These are phyloP conservation scores for Rhinoptilus africanus DNA, from an alignment of 2,113 vertebrate genomes.

Conservation along the genomic window DNA sequence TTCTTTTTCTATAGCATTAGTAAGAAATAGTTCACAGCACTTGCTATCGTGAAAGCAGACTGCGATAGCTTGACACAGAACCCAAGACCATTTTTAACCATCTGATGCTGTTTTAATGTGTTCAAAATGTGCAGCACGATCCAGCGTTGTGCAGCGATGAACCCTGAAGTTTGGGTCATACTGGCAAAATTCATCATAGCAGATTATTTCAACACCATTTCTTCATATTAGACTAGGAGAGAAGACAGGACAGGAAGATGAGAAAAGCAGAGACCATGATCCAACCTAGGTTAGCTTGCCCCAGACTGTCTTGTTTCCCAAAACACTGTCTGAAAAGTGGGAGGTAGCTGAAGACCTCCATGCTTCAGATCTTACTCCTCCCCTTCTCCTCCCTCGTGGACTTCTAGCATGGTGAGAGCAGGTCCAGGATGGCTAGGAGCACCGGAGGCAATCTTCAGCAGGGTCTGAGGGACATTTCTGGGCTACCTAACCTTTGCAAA, in stretches of 20 bases:
- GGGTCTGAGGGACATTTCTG: background rate
- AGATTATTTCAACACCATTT: background rate
- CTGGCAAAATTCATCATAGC: background rate
- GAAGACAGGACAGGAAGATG: background rate
- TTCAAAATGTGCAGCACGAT: background rate
- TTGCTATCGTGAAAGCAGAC: background rate
- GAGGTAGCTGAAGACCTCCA: background rate
- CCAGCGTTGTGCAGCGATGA: background rate
- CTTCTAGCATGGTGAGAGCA: background rate
- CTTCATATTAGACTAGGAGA: background rate
- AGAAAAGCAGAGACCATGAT: background rate
- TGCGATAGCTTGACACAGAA: background rate
- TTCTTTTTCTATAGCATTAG: slow-evolving; percentile 8
- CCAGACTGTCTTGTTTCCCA: background rate
- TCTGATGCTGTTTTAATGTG: background rate
- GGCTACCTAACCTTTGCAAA: background rate
- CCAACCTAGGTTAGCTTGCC: background rate
- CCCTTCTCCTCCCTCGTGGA: fast-evolving
- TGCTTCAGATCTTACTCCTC: background rate
- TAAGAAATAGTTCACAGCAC: background rate
- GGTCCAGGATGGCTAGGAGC: background rate
- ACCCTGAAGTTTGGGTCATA: background rate
- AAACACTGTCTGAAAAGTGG: background rate
- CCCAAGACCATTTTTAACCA: background rate
- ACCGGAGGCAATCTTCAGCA: background rate